phyloP scores from a whole-genome alignment of 2,888 invertebrate genomes.

The Cryptocephalus moraei region DNA sequence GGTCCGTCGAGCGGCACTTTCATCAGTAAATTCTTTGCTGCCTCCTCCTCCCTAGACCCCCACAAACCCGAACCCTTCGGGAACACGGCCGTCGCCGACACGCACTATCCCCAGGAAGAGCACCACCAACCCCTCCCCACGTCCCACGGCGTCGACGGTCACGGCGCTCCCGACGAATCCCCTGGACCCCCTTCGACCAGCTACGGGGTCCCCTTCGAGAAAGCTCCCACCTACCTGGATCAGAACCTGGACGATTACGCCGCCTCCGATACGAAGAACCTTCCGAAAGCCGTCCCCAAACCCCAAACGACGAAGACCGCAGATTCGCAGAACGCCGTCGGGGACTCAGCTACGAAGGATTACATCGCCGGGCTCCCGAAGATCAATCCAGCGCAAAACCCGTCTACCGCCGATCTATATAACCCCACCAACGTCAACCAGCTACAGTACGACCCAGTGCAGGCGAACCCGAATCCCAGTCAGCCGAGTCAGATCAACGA shows the following conservation, averaged over 20 bases:
- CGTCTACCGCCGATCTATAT: too few species aligned
- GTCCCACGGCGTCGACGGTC: neutral
- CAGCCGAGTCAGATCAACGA: too few species aligned
- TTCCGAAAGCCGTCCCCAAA: neutral
- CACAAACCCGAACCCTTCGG: neutral
- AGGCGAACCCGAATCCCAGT: too few species aligned
- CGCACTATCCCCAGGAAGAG: neutral
- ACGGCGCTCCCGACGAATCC: neutral
- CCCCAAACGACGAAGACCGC: too few species aligned
- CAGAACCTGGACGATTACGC: neutral
- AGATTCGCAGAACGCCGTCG: too few species aligned
- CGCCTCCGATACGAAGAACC: neutral
- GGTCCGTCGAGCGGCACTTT: constrained; percentile 11
- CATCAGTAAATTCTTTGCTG: neutral
- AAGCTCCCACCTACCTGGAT: neutral
- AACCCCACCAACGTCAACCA: too few species aligned
- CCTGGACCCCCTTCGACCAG: neutral
- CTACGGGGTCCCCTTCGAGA: constrained; percentile 1
- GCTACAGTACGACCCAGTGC: too few species aligned
- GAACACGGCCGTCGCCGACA: neutral
- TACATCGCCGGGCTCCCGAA: too few species aligned
- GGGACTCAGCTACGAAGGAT: too few species aligned
- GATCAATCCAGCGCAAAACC: too few species aligned
- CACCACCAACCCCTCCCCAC: neutral
- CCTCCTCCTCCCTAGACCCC: constrained; percentile 1